Conservation (phyloP, 2,113 vertebrate genomes). For the Micromys minutus region DNA sequence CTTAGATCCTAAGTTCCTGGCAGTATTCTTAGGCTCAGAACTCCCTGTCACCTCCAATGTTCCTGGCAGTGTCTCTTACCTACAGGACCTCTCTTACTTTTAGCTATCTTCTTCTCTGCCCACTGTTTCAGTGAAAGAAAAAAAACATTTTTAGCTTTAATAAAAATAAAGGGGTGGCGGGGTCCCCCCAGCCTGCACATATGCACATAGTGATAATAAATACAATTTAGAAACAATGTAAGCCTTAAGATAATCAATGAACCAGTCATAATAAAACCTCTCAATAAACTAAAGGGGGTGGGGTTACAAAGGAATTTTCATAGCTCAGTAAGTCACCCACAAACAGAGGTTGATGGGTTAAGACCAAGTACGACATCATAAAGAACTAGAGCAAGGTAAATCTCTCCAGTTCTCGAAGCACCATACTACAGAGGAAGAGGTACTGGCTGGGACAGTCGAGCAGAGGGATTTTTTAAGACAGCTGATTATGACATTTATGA, state of each 20-base stretch:
- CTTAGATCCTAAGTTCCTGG: conserved; percentile 17
- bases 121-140: not conserved
- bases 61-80: not conserved
- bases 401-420: not conserved
- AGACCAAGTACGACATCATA: not conserved
- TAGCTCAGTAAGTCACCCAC: not conserved
- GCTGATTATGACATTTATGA: not conserved
- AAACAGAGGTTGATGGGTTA: not conserved
- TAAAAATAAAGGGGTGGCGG: not conserved
- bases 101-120: not conserved
- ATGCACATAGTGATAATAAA: not conserved
- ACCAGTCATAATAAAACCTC: not conserved
- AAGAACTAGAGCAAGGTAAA: not conserved
- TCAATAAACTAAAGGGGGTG: not conserved
- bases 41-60: not conserved
- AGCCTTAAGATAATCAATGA: not conserved
- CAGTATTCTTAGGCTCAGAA: not conserved
- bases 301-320: not conserved
- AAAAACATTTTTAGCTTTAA: not conserved
- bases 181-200: no score
- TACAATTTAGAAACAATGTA: not conserved
- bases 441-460: not conserved
- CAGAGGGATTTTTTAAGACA: not conserved
- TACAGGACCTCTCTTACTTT: not conserved
- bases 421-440: not conserved